Base-by-base conservation (phyloP, 2,113 vertebrate species). In the Cyanocitta stelleri region DNA sequence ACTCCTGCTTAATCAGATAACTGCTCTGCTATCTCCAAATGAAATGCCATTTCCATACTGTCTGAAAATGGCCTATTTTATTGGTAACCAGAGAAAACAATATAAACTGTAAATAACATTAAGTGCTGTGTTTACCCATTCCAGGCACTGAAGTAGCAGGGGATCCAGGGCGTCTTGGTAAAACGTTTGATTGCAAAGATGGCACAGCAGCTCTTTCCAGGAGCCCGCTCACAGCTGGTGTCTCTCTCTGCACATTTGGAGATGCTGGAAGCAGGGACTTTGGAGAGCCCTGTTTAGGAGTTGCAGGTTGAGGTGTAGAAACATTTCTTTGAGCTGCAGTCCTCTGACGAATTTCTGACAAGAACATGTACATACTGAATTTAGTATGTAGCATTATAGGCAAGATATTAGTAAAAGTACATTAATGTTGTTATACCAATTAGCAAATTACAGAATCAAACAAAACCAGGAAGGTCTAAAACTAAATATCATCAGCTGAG, bases 81-180 rank as follows among this genome's bases (percentile, higher is more conserved):
- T 98, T 98, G 97, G 98, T 98, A 98, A 98, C 98, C 97, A 98
- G 98, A 98, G 98, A 98, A 98, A 98, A 98, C 97, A 98, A 97
- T 98, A 98, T 98, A 98, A 98, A 98, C 98, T 98, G 98, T 98
- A 98, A 98, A 98, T 98, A 98, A 98, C 97, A 97, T 98, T 98
- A 98, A 98, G 97, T 98, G 97, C 95, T 98, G 97, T 98, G 98
- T 99, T 99, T 98, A 99, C 99, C 99, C 98, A 99, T 98, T 98
- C 98, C 99, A 98, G 98, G 98, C 97, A 98, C 97, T 96, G 98
- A 98, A 98, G 99, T 98, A 97, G 98, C 98, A 96, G 98, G 99
- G 96, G 98, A 98, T 97, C 98, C 97, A 94, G 98, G 98, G 97
- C 97, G 98, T 94, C 98, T 98, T 75, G 93, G 94, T 97, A 99